Evolutionary conservation across 2,888 invertebrate genomes (phyloP), one percentile per base, ranked within the genome.

Genomic region (Drosophila flavopinicola): DNA sequence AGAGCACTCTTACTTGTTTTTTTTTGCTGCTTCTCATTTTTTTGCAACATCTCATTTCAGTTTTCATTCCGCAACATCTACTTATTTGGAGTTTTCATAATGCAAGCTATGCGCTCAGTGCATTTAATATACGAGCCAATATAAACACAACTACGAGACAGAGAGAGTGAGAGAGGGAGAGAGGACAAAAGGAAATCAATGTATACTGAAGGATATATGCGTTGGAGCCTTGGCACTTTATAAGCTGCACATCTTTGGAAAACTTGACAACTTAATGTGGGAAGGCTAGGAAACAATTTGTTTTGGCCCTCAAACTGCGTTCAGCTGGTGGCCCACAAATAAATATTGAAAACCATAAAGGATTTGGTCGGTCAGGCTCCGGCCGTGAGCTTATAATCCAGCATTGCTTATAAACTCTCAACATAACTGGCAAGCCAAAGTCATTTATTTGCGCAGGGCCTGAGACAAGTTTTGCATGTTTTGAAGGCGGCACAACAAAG

Each of bases 261-360:
- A 49, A 33, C 76, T 70, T 84, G 74, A 80, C 87, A 84, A 61
- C 86, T 70, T 80, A 80, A 85, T 82, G 61, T 80, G 48, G 42
- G n/a, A 47, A 47, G 24, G 71, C 61, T 60, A 39, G 45, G 54
- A 70, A 82, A 71, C 71, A 78, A 79, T 85, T 85, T 82, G 78
- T 83, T 71, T 66, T 77, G 53, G 56, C 61, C 59, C 35, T 44
- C 53, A 44, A 68, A 63, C 58, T 58, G 63, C 11, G 4, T 2
- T 4, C 57, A 83, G 73, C 80, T 80, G 80, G 63, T 66, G 53
- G 66, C 68, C 61, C 20, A 35, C 77, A 79, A 76, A 86, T 80
- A 84, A 73, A 84, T 80, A 86, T 80, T 76, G 70, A 69, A 27
- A 60, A 58, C 56, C 65, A 58, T 69, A 66, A 83, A 73, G 61